Evolutionary conservation across 2,797 vertebrate genomes (phyloP), one percentile per base, ranked within the genome.

Genomic region (Anguilla obscura): DNA sequence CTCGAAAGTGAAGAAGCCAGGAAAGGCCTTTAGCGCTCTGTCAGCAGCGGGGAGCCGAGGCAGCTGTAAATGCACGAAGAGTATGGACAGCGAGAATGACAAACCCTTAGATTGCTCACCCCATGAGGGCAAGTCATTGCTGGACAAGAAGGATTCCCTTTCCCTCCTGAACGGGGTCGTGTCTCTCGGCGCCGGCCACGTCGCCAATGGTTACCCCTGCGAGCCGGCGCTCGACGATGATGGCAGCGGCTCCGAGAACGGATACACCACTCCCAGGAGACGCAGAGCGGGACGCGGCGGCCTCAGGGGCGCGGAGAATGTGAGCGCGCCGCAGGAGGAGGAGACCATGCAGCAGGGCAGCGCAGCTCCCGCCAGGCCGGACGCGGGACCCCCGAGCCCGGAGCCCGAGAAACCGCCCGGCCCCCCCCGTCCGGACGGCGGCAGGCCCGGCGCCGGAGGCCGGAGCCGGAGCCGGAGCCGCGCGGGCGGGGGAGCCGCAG

Each of bases 261-360:
- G 98, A 93, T 99, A 98, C 92, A 98, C 97, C 88, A 98, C 98
- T 0, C 97, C 97, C 9, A 99, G 98, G 91, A 99, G 98, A 93
- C 95, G 97, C 92, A 97, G 98, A 93, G 96, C 97, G 91, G 96
- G 97, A 93, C 97, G 97, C 94, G 6, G 14, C 63, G 97, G 96
- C 91, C 89, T 95, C 94, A 99, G 97, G 96, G 96, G 96, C 88
- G 95, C 95, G 89, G 98, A 98, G 94, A 76, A 76, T 76, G 71
- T 76, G 71, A 76, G 71, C 71, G 33, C 10, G 33, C 27, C 12
- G 12, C 71, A 14, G 30, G 71, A 36, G 27, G 36, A 36, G 27
- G 36, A 76, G 33, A 36, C 71, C 79, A 82, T 36, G 45, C 79
- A 48, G 18, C 27, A 82, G 79, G 71, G 30, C 27, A 36, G 71